Percentiles rank a stretch among this genome's conserved stretches.
Conservation (phyloP, 2,888 invertebrate genomes). For the Argyresthia albistria region DNA sequence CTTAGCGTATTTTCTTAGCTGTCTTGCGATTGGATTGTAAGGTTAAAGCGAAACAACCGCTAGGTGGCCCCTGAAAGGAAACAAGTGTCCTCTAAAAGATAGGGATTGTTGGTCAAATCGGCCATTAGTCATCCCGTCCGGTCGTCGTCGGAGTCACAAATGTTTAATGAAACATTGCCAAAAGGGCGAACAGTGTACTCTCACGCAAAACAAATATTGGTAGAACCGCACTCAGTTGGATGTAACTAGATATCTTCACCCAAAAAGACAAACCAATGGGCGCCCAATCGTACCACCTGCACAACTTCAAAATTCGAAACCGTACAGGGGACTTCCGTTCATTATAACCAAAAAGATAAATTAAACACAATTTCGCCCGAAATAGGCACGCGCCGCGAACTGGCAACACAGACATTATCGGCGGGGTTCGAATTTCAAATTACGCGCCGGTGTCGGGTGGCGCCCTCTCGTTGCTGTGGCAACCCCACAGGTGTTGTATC, state of each 20-base stretch:
- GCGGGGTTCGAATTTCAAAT: conserved; percentile 66
- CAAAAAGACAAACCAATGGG: neutral
- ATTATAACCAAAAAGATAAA: conserved; percentile 18
- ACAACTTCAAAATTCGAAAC: neutral
- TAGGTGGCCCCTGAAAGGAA: too few relatives aligned
- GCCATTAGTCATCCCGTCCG: too few relatives aligned
- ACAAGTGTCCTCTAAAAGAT: too few relatives aligned
- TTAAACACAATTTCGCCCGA: conserved; percentile 47
- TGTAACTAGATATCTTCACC: neutral
- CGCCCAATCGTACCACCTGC: neutral
- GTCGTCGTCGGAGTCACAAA: neutral
- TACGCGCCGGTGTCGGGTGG: conserved; percentile 65
- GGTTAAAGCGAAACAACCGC: too few relatives aligned
- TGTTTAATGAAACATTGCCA: neutral
- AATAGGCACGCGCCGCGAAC: conserved; percentile 37
- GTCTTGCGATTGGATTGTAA: too few relatives aligned
- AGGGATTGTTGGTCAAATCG: too few relatives aligned
- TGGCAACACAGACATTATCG: conserved; percentile 62
- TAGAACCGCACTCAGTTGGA: too few relatives aligned
- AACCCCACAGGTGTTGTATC: conserved; percentile 58
- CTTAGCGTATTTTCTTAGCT: too few relatives aligned
- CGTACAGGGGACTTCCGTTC: neutral
- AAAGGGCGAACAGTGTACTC: neutral
- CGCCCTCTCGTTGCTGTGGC: conserved; percentile 59
- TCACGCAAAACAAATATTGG: too few relatives aligned